Conservation (phyloP, 2,888 invertebrate genomes). For the Lucinisca nassula region DNA sequence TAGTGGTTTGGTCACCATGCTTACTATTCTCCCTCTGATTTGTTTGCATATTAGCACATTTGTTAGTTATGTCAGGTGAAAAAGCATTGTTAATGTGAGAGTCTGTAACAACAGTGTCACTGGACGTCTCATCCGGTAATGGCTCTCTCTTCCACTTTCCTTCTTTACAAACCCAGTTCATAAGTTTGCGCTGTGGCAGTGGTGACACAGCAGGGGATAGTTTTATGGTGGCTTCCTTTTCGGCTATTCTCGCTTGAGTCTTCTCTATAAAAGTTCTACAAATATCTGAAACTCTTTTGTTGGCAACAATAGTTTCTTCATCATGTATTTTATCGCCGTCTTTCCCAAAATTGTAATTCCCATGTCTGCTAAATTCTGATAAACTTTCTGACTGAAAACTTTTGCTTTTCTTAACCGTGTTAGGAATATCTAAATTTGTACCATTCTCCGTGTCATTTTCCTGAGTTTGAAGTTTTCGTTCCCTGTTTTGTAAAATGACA, state of each 20-base stretch:
- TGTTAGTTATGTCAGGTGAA: too few relatives aligned
- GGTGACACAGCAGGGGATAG: conserved; percentile 37
- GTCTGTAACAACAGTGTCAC: too few relatives aligned
- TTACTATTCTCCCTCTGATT: too few relatives aligned
- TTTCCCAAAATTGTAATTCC: not conserved
- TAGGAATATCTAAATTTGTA: conserved; percentile 5
- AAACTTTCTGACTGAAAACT: conserved; percentile 29
- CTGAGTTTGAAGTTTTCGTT: conserved; percentile 5
- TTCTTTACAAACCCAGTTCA: conserved; percentile 63
- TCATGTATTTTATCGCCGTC: conserved; percentile 17
- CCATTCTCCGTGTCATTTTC: not conserved
- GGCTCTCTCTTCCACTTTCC: conserved; percentile 66
- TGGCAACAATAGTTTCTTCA: not conserved
- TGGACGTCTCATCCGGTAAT: conserved; percentile 17
- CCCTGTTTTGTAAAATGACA: conserved; percentile 2
- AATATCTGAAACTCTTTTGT: conserved; percentile 71
- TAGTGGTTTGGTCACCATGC: too few relatives aligned
- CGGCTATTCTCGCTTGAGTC: conserved; percentile 29
- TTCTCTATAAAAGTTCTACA: conserved; percentile 72
- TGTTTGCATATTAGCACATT: too few relatives aligned
- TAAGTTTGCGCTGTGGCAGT: conserved; percentile 55
- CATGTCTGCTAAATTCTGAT: not conserved
- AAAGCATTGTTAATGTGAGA: too few relatives aligned
- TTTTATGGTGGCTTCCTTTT: not conserved
- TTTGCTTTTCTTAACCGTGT: conserved; percentile 41